Evolutionary conservation across 2,113 vertebrate genomes (phyloP).

Genomic region (Sminthopsis crassicaudata): DNA sequence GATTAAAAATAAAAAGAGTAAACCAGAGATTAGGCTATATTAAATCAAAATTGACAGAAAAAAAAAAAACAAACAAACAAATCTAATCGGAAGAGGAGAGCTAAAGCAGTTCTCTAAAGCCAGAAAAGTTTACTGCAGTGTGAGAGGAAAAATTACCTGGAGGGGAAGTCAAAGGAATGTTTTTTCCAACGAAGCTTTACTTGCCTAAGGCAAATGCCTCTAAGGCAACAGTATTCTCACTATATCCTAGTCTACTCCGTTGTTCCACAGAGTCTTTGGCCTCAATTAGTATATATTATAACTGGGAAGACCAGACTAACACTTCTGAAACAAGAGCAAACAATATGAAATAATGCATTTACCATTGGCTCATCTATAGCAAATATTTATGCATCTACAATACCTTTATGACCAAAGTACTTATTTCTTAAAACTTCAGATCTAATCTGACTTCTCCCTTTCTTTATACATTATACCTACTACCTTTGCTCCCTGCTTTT

Average conservation of each 20-base stretch:
- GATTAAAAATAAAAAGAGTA: neutral
- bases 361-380: neutral
- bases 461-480: neutral
- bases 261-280: neutral
- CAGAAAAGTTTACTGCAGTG: neutral
- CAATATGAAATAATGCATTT: neutral
- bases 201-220: neutral
- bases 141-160: neutral
- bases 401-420: neutral
- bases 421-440: neutral
- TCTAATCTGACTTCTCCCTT: neutral
- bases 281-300: neutral
- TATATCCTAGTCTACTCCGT: neutral
- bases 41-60: neutral
- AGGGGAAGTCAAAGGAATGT: neutral
- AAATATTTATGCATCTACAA: neutral
- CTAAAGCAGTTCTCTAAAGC: neutral
- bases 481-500: neutral
- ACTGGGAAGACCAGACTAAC: neutral
- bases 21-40: neutral
- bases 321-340: neutral
- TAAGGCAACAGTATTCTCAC: neutral
- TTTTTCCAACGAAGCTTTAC: neutral
- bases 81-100: neutral
- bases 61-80: neutral